A percentile compares a stretch with the other conserved stretches of the same genome.
phyloP scores from a whole-genome alignment of 1,140 invertebrate species.

The Orchestia grillus region DNA sequence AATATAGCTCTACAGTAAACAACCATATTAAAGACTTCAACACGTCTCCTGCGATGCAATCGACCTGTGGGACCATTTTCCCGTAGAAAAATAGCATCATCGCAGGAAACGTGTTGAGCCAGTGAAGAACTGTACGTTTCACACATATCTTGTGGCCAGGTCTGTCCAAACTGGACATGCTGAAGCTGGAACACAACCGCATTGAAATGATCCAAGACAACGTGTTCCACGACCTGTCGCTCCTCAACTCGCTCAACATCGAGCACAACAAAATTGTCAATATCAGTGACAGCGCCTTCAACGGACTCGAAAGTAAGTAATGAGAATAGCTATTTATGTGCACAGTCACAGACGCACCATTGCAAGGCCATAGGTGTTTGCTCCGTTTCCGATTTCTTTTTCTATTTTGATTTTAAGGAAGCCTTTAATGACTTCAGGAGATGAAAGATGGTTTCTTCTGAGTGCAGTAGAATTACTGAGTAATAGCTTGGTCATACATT shows the following conservation, averaged over 20 bases:
- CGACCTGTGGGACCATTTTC: no score
- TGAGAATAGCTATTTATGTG: not conserved
- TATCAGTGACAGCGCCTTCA: constrained; percentile 89
- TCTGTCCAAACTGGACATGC: constrained; percentile 71
- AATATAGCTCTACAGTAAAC: not conserved
- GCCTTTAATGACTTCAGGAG: not conserved
- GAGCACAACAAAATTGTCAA: constrained; percentile 85
- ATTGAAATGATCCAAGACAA: constrained; percentile 89
- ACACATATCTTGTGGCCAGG: constrained; percentile 70
- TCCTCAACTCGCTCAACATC: constrained; percentile 82
- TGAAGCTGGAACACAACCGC: constrained; percentile 84
- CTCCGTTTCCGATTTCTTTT: not conserved
- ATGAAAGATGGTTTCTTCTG: not conserved
- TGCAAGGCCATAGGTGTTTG: not conserved
- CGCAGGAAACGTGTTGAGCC: no score
- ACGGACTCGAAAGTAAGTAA: constrained; percentile 76
- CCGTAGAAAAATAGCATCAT: no score
- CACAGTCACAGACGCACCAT: not conserved
- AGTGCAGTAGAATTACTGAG: no score
- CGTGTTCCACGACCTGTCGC: constrained; percentile 85
- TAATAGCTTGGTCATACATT: no score
- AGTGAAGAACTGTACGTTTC: not conserved
- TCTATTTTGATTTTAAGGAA: not conserved
- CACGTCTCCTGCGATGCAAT: no score
- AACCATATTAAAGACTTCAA: not conserved